These are phyloP conservation scores for Drosophila truncata DNA, from an alignment of 1,140 invertebrate species.

Conservation along the genomic window DNA sequence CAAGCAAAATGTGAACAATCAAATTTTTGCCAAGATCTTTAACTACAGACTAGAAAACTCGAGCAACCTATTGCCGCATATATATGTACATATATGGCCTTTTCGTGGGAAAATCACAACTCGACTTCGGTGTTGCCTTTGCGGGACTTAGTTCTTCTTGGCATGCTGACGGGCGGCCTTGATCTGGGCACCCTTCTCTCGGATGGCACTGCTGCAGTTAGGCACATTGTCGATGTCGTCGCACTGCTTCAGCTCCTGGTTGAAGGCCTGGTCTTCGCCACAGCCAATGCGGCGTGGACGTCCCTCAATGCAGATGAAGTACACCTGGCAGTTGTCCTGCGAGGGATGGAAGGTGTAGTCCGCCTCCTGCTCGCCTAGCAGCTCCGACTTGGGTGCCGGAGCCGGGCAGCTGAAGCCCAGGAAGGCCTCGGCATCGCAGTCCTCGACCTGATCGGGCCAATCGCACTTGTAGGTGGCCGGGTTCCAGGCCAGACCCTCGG, in stretches of 20 bases:
- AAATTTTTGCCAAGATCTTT: conserved; percentile 57
- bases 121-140: conserved; percentile 10
- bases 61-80: conserved; percentile 51
- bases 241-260: conserved; percentile 90
- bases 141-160: conserved; percentile 32
- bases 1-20: conserved; percentile 58
- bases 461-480: conserved; percentile 91
- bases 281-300: conserved; percentile 90
- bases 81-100: conserved; percentile 3
- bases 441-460: conserved; percentile 93
- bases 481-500: conserved; percentile 94
- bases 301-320: conserved; percentile 92
- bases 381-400: conserved; percentile 84
- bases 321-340: conserved; percentile 90
- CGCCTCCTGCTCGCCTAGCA: conserved; percentile 80
- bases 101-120: conserved; percentile 2
- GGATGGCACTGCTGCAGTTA: conserved; percentile 87
- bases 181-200: conserved; percentile 71
- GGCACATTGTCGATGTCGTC: conserved; percentile 92
- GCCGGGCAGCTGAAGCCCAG: conserved; percentile 90
- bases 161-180: conserved; percentile 72
- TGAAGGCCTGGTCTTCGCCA: conserved; percentile 92
- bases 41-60: conserved; percentile 83
- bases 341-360: conserved; percentile 87
- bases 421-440: conserved; percentile 91